Conservation (phyloP, 2,113 vertebrate genomes). For the Paralichthys olivaceus region DNA sequence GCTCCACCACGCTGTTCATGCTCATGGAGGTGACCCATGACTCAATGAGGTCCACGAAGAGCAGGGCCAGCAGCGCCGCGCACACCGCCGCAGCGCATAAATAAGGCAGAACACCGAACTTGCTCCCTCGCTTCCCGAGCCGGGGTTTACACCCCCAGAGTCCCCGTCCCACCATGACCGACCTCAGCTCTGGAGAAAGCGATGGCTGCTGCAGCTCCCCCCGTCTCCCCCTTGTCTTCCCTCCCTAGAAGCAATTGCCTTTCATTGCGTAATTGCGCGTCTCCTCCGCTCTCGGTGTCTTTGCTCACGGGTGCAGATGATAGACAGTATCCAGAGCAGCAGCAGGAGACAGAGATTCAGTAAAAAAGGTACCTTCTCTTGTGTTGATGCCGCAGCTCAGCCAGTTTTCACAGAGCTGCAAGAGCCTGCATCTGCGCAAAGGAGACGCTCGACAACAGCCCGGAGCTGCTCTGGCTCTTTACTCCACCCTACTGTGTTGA, state of each 20-base stretch:
- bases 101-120: slow-evolving; percentile 34
- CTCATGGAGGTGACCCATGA: slow-evolving; percentile 76
- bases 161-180: slow-evolving; percentile 73
- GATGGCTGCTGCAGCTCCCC: neutral
- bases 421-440: slow-evolving; percentile 57
- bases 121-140: slow-evolving; percentile 69
- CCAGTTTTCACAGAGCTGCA: neutral
- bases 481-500: neutral
- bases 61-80: slow-evolving; percentile 60
- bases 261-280: neutral
- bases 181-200: slow-evolving; percentile 12
- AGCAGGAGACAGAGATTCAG: slow-evolving; percentile 16
- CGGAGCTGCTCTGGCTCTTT: slow-evolving; percentile 1
- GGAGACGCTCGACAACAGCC: slow-evolving; percentile 26
- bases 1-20: slow-evolving; percentile 65
- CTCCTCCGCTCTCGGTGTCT: neutral
- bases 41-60: slow-evolving; percentile 82
- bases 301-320: neutral
- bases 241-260: neutral
- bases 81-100: slow-evolving; percentile 38
- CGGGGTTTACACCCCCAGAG: slow-evolving; percentile 72
- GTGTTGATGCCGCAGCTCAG: slow-evolving; percentile 27
- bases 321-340: neutral
- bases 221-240: neutral
- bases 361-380: neutral